A percentile compares a stretch with the other conserved stretches of the same genome.
phyloP scores from a whole-genome alignment of 2,113 vertebrate genomes.

The Hiodon tergisus region DNA sequence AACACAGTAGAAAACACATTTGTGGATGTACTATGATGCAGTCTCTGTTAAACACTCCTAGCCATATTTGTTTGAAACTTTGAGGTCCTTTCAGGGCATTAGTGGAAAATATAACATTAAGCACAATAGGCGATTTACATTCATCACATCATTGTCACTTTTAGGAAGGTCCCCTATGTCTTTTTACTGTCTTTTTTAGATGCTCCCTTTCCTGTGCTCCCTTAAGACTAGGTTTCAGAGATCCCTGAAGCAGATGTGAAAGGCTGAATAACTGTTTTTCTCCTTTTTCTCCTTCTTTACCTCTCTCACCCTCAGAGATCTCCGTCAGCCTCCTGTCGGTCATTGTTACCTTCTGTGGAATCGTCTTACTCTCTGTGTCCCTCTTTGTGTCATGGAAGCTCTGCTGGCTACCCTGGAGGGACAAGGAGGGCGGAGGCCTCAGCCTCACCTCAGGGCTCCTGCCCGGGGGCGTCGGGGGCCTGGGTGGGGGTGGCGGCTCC shows the following conservation, averaged over 20 bases:
- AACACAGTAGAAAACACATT: not conserved
- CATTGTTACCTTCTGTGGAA: slow-evolving; percentile 89
- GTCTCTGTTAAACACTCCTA: no score
- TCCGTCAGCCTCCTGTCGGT: slow-evolving; percentile 87
- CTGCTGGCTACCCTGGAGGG: slow-evolving; percentile 89
- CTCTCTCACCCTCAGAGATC: slow-evolving; percentile 65
- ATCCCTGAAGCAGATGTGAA: no score
- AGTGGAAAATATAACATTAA: no score
- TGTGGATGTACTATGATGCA: not conserved
- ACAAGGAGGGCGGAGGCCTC: slow-evolving; percentile 72
- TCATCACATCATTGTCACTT: no score
- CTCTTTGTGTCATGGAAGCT: slow-evolving; percentile 94
- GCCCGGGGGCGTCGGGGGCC: slow-evolving; percentile 64
- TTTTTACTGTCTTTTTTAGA: not conserved
- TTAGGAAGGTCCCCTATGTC: not conserved
- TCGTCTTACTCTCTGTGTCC: slow-evolving; percentile 85
- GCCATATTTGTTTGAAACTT: no score
- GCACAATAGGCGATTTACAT: no score
- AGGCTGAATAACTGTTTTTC: no score
- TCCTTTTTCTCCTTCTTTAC: not conserved
- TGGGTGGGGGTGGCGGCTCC: slow-evolving; percentile 50
- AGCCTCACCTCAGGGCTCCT: slow-evolving; percentile 68
- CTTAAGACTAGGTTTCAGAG: no score
- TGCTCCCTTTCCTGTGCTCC: no score
- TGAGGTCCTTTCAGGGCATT: no score